Base-by-base conservation (phyloP, 2,113 vertebrate species). In the Vulpes ferrilata region DNA sequence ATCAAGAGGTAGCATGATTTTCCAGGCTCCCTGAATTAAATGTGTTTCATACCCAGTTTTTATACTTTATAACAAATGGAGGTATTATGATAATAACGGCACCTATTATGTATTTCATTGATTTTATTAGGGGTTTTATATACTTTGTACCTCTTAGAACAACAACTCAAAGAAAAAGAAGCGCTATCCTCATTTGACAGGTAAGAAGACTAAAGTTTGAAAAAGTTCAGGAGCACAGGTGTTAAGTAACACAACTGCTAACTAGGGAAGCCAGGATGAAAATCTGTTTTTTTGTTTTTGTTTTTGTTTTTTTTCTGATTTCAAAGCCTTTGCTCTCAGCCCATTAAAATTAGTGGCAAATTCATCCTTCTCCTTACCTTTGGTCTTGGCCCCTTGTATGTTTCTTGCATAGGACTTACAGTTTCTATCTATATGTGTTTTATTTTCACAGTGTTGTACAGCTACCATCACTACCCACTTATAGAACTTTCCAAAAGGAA, bases 41-140 rank as follows among this genome's bases (percentile, higher is more conserved):
- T 73, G 65, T n/a, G 43, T 30, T 96, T 74, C 12, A 62, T 73
- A 10, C 76, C 89, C 17, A 76, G 13, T 62, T 90, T 73, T 92
- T 90, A 11, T 86, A 59, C 82, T 83, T 95, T 95, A 80, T 83
- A 83, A 55, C 64, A 88, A 91, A 73, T 65, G 25, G 74, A 84
- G 3, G 8, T 48, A 30, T 73, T 38, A 53, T 30, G 19, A 64
- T 79, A 35, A 59, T 73, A 86, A 85, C 59, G 51, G 20, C 7
- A 60, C 11, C 13, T 64, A 51, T 38, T 81, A 7, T 32, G 53
- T 25, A 38, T 64, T 7, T 19, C 55, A 2, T 93, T 35, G 74
- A 5, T 64, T 57, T 83, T 89, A 0, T 32, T 71, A 38, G 30
- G 22, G 30, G 27, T 79, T 90, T 81, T 92, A 25, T n/a, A 51